Evolutionary conservation across 2,113 vertebrate species (phyloP).

Genomic region (Sterna hirundo): DNA sequence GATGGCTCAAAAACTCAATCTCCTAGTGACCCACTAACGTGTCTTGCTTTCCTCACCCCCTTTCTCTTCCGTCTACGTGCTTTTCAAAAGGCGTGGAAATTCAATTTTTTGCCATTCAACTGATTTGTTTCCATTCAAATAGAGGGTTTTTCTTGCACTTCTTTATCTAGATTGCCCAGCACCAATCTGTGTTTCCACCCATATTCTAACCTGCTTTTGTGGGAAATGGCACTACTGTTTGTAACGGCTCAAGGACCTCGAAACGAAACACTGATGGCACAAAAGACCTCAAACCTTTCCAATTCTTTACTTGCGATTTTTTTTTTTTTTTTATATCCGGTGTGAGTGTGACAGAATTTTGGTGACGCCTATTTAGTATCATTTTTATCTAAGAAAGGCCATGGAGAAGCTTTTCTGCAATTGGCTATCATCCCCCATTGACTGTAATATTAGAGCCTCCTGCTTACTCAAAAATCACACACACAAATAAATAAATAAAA

Average conservation of each 20-base stretch:
- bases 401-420: not conserved
- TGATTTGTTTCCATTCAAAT: slow-evolving; percentile 67
- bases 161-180: slow-evolving; percentile 61
- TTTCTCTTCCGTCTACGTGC: slow-evolving; percentile 49
- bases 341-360: slow-evolving; percentile 13
- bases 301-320: slow-evolving; percentile 8
- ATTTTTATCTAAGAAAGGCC: slow-evolving; percentile 27
- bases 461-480: not conserved
- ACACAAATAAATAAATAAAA: not conserved
- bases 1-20: slow-evolving; percentile 42
- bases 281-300: slow-evolving; percentile 7
- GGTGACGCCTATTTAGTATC: not conserved
- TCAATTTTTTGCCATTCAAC: slow-evolving; percentile 48
- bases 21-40: slow-evolving; percentile 28
- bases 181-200: slow-evolving; percentile 38
- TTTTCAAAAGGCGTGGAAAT: slow-evolving; percentile 65
- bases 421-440: not conserved
- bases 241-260: not conserved
- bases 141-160: slow-evolving; percentile 38
- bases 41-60: slow-evolving; percentile 32
- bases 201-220: not conserved
- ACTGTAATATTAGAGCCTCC: not conserved
- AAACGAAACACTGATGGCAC: slow-evolving; percentile 2
- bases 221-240: slow-evolving; percentile 31
- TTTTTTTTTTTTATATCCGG: slow-evolving; percentile 18